Base-by-base conservation (phyloP, 2,888 invertebrate genomes). In the Ormia ochracea region DNA sequence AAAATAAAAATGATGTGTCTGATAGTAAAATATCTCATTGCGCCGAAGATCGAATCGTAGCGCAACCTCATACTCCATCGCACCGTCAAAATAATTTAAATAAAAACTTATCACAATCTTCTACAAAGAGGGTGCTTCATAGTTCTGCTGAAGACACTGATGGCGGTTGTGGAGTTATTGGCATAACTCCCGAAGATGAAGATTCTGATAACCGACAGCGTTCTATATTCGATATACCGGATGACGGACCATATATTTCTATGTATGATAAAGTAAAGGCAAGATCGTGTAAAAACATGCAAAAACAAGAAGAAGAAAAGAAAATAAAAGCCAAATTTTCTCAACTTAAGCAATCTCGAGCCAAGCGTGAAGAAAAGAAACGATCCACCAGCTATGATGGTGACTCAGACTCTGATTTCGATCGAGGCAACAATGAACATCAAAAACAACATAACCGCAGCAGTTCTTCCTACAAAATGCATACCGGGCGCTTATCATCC, bases 211-310 rank as follows among this genome's bases (percentile, higher is more conserved):
- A 87, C 17, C 96, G 96, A 89, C 96, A 96, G 88, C 96, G 96
- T 91, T 96, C 96, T 69, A 96, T 96, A 86, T 96, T 97, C 89
- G 96, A 96, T 87, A 96, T 96, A 74, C 93, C 96, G 50, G 95
- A 95, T 86, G 88, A 88, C 7, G 96, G 94, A 77, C 96, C 97
- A 1, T 97, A 97, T 87, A 96, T 97, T 78, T 98, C 98, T 9
- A 98, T 98, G 98, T 98, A 98, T 88, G 98, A 98, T 88, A 98
- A 98, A 90, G 97, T 97, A 0, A 97, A 97, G 89, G 97, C 97
- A 3, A 93, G 97, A 43, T 96, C 97, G 23, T 96, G 96, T 85
- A 96, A 97, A 89, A 97, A 96, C 88, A 96, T 96, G 94, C 96
- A 96, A 88, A 96, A 96, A 87, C 94, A 96, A 87, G 96, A 96